Evolutionary conservation across 2,797 vertebrate genomes (phyloP), one percentile per base, ranked within the genome.

Genomic region (Glossophaga mutica): DNA sequence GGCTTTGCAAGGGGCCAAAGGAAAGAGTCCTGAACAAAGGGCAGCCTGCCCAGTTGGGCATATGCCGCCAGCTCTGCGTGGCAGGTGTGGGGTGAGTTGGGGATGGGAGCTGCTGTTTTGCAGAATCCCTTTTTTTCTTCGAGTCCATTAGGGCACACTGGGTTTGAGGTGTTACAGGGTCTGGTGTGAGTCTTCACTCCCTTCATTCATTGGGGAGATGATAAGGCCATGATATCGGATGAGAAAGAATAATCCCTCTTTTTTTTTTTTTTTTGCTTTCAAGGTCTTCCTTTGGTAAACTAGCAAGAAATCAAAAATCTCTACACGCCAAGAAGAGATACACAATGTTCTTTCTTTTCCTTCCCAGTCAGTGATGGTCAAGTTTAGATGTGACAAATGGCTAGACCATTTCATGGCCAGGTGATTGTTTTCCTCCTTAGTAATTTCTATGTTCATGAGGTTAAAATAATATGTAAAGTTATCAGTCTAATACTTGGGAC

Each of bases 381-480:
- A 21, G 18, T 48, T 68, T 73, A 34, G 6, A 14, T 44, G 26
- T 46, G 11, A 32, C 70, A 84, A 87, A 90, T 29, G 48, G 26
- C 46, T 62, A 44, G 4, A 46, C n/a, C 55, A 74, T 83, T 76
- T 68, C 39, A 44, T 34, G 21, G 32, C 29, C 37, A 78, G 55
- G 16, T 59, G 37, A 91, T 74, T 46, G 44, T 94, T 90, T 18
- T 87, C 89, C 91, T 94, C 42, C 59, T 89, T 16, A 44, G 3
- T 82, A 78, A 89, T 34, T 85, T 92, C 44, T 91, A 48, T 70
- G 52, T 84, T 71, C 22, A 87, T 50, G 65, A 93, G n/a, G 48
- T 86, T 52, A 85, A 90, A 81, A 68, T 52, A 70, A 55, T 26
- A 87, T 10, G 11, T 37, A 87, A 70, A 50, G 37, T n/a, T 70